Base-by-base conservation (phyloP, 2,888 invertebrate genomes). In the Erpobdella octoculata region DNA sequence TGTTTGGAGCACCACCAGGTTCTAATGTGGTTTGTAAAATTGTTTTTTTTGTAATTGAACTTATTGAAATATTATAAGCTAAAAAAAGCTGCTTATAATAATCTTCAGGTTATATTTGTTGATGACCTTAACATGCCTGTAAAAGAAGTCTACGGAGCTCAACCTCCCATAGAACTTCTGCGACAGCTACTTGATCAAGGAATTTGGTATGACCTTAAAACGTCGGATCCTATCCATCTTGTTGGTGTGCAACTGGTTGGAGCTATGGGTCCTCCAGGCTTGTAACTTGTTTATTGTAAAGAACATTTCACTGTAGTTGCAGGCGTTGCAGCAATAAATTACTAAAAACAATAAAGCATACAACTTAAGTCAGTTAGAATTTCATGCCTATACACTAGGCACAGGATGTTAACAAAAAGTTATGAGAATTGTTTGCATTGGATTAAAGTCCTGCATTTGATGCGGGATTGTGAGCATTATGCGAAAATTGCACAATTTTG, bases 91-190 rank as follows among this genome's bases (percentile, higher is more conserved):
- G 1, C n/a, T 2, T 4, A 5, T 33, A 33, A 9, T 21, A 33
- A 8, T 18, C 31, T 8, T 9, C 28, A 90, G 83, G 89, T 95
- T 15, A 88, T 94, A 64, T 95, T 95, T 81, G 91, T 96, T 48
- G 96, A 96, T 80, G 95, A 96, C 81, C 88, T 96, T n/a, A 93
- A 92, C 78, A 92, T 95, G 92, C 95, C 95, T 0, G 85, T 90
- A 78, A 89, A 90, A 71, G 92, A 93, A 83, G 87, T 88, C 1
- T 94, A 91, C 79, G 95, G 94, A 0, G 93, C 94, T 0, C 94
- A 95, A 82, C 94, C 95, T 0, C 92, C 95, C 0, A 91, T 96
- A 71, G 95, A 96, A 82, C 85, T 96, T 58, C 83, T 96, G 31
- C 78, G 84, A 5, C 83, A 84, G 78, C 82, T 82, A 82, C 76